Percentiles rank a stretch among this genome's conserved stretches.
Conservation (phyloP, 2,888 invertebrate genomes). For the Syrphus vitripennis region DNA sequence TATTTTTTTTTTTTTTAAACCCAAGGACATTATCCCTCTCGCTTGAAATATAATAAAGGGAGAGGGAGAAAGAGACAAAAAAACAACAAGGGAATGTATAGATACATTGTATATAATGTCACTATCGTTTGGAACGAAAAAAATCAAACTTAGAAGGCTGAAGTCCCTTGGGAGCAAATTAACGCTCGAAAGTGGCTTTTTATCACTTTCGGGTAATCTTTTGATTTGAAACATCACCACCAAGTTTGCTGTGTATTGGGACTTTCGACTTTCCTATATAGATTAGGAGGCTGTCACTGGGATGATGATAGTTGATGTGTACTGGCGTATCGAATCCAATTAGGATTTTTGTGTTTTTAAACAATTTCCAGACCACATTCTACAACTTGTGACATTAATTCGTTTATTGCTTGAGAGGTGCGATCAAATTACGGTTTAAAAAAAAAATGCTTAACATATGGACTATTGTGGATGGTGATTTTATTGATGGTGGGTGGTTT, state of each 20-base stretch:
- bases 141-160: background rate
- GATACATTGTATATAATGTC: too few species aligned
- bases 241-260: constrained; percentile 27
- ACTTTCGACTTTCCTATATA: too few species aligned
- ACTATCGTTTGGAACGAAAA: constrained; percentile 48
- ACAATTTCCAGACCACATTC: constrained; percentile 13
- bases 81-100: background rate
- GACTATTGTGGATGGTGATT: background rate
- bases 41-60: background rate
- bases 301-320: constrained; percentile 28
- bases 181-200: constrained; percentile 73
- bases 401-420: background rate
- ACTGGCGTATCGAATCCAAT: constrained; percentile 60
- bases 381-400: constrained; percentile 21
- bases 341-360: constrained; percentile 17
- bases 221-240: constrained; percentile 58
- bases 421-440: constrained; percentile 20
- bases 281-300: too few species aligned
- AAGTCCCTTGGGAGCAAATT: constrained; percentile 73
- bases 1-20: background rate
- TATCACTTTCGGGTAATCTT: constrained; percentile 70
- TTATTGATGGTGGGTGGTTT: background rate
- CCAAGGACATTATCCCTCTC: constrained; percentile 14
- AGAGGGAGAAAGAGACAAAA: background rate
- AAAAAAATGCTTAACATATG: background rate